Evolutionary conservation across 1,140 invertebrate genomes (phyloP), one percentile per base, ranked within the genome.

Genomic region (Drusus annulatus): DNA sequence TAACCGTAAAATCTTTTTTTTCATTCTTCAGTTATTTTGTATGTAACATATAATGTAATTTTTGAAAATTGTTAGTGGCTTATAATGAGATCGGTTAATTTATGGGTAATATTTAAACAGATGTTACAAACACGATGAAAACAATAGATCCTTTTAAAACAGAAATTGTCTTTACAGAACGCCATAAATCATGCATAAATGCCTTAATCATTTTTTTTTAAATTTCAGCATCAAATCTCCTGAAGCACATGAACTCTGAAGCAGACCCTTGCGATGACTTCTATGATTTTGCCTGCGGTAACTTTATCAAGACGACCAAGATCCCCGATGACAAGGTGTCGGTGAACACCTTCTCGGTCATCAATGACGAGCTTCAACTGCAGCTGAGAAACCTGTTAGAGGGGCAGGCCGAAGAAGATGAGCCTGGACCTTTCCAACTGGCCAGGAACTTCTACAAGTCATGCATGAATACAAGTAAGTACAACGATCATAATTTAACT

Each of bases 181-280:
- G n/a, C n/a, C n/a, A n/a, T n/a, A n/a, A n/a, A n/a, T n/a, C n/a
- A n/a, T n/a, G n/a, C n/a, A n/a, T n/a, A n/a, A n/a, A n/a, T n/a
- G n/a, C n/a, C n/a, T n/a, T n/a, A n/a, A n/a, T n/a, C n/a, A n/a
- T n/a, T n/a, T n/a, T n/a, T n/a, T n/a, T n/a, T n/a, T n/a, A n/a
- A n/a, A n/a, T n/a, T 86, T 13, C 84, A 90, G 94, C 94, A 0
- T 93, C 94, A 2, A 91, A 91, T 74, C 89, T 96, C 3, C 86
- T 96, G 0, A 86, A 91, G 19, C 94, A 94, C 84, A 94, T 96
- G 92, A 93, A 96, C 83, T 85, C 89, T 1, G 89, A 88, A 16
- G 92, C 94, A 0, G 93, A 97, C 84, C 97, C 97, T 0, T 98
- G 97, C 85, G 93, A 96, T 79, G 95, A 98, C 86, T 98, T 98